A percentile compares a stretch with the other conserved stretches of the same genome.
Conservation (phyloP, 2,888 invertebrate genomes). For the Bedellia somnulentella region DNA sequence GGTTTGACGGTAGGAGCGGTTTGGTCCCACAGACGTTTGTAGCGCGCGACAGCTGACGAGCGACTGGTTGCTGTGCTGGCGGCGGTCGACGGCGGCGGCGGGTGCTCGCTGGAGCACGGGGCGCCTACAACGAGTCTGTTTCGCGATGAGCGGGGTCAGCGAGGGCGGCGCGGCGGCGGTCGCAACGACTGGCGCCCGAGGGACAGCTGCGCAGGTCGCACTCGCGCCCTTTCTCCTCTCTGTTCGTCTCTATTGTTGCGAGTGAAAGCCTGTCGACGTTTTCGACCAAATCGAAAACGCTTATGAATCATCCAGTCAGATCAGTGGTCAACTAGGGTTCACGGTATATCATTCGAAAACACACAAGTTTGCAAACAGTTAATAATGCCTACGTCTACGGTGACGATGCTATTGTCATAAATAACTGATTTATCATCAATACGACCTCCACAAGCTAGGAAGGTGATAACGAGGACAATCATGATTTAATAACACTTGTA, state of each 20-base stretch:
- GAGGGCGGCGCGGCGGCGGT: constrained; percentile 39
- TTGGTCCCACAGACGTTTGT: constrained; percentile 30
- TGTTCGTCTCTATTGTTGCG: constrained; percentile 17
- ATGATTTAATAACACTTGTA: constrained; percentile 6
- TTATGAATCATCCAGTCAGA: constrained; percentile 1
- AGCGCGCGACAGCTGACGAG: constrained; percentile 38
- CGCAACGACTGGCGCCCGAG: constrained; percentile 34
- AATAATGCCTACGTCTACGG: no score
- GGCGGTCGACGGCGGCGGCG: constrained; percentile 8
- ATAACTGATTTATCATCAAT: constrained; percentile 5
- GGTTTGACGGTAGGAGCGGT: constrained; percentile 34
- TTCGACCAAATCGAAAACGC: constrained; percentile 6
- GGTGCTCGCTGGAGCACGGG: constrained; percentile 15
- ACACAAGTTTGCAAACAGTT: neutral
- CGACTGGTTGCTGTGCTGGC: constrained; percentile 24
- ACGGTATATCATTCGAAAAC: no score
- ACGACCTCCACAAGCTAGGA: constrained; percentile 8
- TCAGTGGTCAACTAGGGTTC: no score
- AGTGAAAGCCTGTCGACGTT: constrained; percentile 33
- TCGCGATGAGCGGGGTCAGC: constrained; percentile 38
- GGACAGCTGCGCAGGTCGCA: constrained; percentile 45
- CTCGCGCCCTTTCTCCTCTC: constrained; percentile 39
- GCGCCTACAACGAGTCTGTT: constrained; percentile 17
- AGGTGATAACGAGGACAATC: constrained; percentile 8
- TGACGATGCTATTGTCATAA: no score